phyloP scores from a whole-genome alignment of 2,797 vertebrate genomes.

The Lithobates sylvaticus region DNA sequence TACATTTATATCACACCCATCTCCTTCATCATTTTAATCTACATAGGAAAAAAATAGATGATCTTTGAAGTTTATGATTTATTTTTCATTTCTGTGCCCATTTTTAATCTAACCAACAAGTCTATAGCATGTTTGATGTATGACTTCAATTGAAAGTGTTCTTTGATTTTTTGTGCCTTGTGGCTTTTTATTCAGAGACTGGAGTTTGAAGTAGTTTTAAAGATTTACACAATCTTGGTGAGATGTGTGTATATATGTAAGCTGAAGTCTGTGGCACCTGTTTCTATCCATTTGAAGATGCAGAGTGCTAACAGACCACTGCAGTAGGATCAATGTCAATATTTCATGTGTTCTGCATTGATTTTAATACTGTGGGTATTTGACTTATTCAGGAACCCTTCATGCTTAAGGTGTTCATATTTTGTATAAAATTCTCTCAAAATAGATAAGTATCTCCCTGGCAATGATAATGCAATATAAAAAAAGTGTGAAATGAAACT shows the following conservation, averaged over 20 bases:
- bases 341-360: background rate
- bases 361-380: background rate
- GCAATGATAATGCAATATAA: too few species aligned
- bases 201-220: constrained; percentile 54
- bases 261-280: constrained; percentile 8
- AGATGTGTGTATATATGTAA: constrained; percentile 50
- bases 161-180: constrained; percentile 57
- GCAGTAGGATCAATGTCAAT: background rate
- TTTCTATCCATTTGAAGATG: constrained; percentile 23
- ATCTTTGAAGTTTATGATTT: constrained; percentile 44
- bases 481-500: too few species aligned
- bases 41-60: constrained; percentile 26
- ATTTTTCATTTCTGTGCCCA: constrained; percentile 45
- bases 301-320: background rate
- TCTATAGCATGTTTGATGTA: constrained; percentile 59
- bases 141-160: constrained; percentile 54
- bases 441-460: too few species aligned
- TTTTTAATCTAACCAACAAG: constrained; percentile 55
- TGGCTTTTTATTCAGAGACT: constrained; percentile 47
- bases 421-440: too few species aligned
- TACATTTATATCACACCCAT: constrained; percentile 37
- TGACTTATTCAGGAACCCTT: background rate
- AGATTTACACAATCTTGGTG: constrained; percentile 44
- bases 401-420: too few species aligned
- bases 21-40: constrained; percentile 51